These are phyloP conservation scores for Dryococelus australis DNA, from an alignment of 2,888 invertebrate species.

Conservation along the genomic window DNA sequence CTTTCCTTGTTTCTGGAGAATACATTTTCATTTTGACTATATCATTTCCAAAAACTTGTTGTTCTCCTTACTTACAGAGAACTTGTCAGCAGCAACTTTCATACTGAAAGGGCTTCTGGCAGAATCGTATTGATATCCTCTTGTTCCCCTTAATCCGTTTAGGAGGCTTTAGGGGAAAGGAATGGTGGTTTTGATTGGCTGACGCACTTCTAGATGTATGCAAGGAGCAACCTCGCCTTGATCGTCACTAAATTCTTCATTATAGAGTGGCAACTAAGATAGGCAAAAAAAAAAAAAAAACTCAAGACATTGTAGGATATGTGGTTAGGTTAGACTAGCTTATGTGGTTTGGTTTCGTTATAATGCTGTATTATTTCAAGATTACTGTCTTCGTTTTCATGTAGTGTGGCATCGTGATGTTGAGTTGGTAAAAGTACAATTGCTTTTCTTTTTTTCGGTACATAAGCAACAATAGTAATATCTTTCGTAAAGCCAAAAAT, in stretches of 20 bases:
- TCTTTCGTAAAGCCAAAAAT: no score
- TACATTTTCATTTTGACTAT: not conserved
- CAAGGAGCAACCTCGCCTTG: no score
- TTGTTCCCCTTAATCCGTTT: not conserved
- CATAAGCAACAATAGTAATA: no score
- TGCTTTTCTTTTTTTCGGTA: no score
- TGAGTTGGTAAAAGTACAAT: no score
- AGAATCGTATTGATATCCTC: not conserved
- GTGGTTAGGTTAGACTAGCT: not conserved
- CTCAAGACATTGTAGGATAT: not conserved
- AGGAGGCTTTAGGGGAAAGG: not conserved
- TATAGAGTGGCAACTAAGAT: not conserved
- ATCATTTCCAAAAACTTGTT: not conserved
- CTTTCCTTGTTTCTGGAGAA: not conserved
- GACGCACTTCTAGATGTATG: not conserved
- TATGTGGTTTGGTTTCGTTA: not conserved
- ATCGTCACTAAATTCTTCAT: not conserved
- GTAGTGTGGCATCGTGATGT: no score
- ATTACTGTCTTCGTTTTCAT: no score
- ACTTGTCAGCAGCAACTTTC: not conserved
- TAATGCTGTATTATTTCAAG: no score
- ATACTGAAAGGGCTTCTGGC: constrained; percentile 12
- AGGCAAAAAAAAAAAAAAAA: no score
- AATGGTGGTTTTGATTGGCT: not conserved
- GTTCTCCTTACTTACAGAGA: not conserved